Percentiles rank a stretch among this genome's conserved stretches.
phyloP scores from a whole-genome alignment of 1,140 invertebrate genomes.

The Heliconius eleuchia region DNA sequence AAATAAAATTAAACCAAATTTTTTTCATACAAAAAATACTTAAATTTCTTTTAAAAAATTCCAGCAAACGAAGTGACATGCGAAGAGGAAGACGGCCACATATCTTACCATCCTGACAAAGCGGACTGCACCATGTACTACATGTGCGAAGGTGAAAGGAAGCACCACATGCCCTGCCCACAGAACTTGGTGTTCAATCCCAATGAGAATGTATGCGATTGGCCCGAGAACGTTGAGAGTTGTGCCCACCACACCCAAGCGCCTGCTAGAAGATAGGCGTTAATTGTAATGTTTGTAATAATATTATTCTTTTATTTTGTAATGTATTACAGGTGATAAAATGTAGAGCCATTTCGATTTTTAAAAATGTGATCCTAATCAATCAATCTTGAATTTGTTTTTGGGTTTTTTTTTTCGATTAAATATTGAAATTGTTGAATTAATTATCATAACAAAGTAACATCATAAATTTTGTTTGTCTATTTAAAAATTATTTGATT shows the following conservation, averaged over 20 bases:
- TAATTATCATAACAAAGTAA: too few relatives aligned
- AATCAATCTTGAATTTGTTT: too few relatives aligned
- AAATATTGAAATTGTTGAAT: too few relatives aligned
- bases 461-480: too few relatives aligned
- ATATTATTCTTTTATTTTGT: neutral
- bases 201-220: constrained; percentile 97
- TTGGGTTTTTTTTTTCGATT: too few relatives aligned
- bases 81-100: constrained; percentile 96
- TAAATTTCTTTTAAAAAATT: too few relatives aligned
- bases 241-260: constrained; percentile 91
- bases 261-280: constrained; percentile 79
- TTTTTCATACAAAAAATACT: too few relatives aligned
- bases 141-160: constrained; percentile 97
- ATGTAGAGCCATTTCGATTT: neutral
- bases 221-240: constrained; percentile 96
- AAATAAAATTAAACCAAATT: too few relatives aligned
- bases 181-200: constrained; percentile 96
- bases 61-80: constrained; percentile 93
- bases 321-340: neutral
- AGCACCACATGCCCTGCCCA: constrained; percentile 98
- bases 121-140: constrained; percentile 96
- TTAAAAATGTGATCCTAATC: neutral
- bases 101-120: constrained; percentile 95
- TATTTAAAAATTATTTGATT: too few relatives aligned
- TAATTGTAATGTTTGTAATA: neutral